A percentile compares a stretch with the other conserved stretches of the same genome.
Evolutionary conservation across 2,113 vertebrate species (phyloP).

Genomic region (Artemisiospiza belli): DNA sequence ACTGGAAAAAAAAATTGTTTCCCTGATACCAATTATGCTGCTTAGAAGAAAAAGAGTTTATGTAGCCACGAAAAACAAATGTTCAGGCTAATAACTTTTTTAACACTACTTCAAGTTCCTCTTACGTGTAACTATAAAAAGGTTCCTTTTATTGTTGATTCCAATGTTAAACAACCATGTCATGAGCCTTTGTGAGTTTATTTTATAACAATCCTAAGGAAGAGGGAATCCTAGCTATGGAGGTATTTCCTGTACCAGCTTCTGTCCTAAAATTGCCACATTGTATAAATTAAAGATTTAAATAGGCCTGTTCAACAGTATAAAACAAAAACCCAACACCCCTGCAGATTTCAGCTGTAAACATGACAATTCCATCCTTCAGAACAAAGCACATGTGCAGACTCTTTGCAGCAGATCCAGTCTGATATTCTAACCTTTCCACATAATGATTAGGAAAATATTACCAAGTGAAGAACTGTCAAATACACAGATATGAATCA

Average conservation of each 20-base stretch:
- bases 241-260: not conserved
- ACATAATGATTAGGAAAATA: not conserved
- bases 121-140: not conserved
- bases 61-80: conserved; percentile 8
- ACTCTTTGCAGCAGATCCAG: not conserved
- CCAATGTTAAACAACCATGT: not conserved
- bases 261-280: not conserved
- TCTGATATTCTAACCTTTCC: not conserved
- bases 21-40: not conserved
- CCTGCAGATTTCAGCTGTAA: not conserved
- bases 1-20: not conserved
- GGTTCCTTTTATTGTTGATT: not conserved
- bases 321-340: not conserved
- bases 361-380: not conserved
- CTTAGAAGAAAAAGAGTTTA: not conserved
- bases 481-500: conserved; percentile 9
- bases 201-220: conserved; percentile 6
- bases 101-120: conserved; percentile 9
- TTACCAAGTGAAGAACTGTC: not conserved
- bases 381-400: not conserved
- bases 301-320: not conserved
- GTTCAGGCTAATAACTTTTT: conserved; percentile 1
- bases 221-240: conserved; percentile 10
- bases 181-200: not conserved
- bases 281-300: not conserved